Evolutionary conservation across 2,797 vertebrate species (phyloP).

Genomic region (Notolabrus celidotus): DNA sequence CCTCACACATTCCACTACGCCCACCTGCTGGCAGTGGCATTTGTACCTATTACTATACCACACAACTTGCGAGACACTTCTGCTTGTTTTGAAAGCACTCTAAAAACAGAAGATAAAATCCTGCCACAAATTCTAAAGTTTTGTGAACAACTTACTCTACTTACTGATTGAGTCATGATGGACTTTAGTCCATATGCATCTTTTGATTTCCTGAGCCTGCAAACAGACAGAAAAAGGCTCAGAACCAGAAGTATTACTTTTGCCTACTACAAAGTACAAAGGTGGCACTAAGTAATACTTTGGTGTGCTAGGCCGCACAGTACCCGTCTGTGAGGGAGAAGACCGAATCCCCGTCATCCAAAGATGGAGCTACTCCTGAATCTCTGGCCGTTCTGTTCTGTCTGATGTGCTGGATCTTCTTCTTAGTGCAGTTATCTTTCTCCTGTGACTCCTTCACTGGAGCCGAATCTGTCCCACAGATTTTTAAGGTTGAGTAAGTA

Average conservation of each 20-base stretch:
- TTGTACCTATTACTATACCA: constrained; percentile 23
- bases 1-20: constrained; percentile 1
- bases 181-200: constrained; percentile 39
- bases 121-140: background rate
- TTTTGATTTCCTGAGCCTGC: constrained; percentile 69
- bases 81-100: constrained; percentile 24
- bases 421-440: constrained; percentile 42
- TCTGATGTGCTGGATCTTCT: constrained; percentile 53
- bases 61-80: constrained; percentile 34
- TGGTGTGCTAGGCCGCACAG: background rate
- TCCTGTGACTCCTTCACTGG: constrained; percentile 37
- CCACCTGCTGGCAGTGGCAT: constrained; percentile 43
- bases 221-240: constrained; percentile 36
- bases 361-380: constrained; percentile 74
- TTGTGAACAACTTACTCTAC: constrained; percentile 61
- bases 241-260: background rate
- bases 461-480: constrained; percentile 28
- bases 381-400: constrained; percentile 69
- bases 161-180: constrained; percentile 53
- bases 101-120: background rate
- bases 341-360: constrained; percentile 77
- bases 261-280: background rate
- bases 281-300: background rate
- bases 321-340: constrained; percentile 81
- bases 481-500: constrained; percentile 32